phyloP scores from a whole-genome alignment of 2,113 vertebrate genomes.

The Chaetodon trifascialis region DNA sequence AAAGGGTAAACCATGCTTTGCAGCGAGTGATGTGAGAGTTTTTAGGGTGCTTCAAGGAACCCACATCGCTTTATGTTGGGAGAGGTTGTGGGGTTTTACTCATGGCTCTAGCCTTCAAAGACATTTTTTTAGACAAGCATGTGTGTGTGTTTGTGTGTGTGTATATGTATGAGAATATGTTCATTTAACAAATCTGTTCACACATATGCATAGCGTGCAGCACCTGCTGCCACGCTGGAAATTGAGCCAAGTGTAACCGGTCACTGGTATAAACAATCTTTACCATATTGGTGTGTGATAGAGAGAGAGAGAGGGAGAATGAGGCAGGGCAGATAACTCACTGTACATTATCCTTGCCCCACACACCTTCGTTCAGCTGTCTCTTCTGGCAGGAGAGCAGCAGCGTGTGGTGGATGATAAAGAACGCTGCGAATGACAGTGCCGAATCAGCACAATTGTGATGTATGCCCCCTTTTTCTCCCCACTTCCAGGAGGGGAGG shows the following conservation, averaged over 20 bases:
- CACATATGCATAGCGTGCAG: slow-evolving; percentile 47
- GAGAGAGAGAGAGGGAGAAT: neutral
- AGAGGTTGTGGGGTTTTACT: slow-evolving; percentile 14
- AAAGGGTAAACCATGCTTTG: neutral
- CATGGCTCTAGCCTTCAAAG: neutral
- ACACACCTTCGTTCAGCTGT: slow-evolving; percentile 56
- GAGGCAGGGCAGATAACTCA: slow-evolving; percentile 8
- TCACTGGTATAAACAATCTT: slow-evolving; percentile 31
- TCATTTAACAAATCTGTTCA: slow-evolving; percentile 45
- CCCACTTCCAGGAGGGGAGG: slow-evolving; percentile 59
- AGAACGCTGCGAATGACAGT: slow-evolving; percentile 67
- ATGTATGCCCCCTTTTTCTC: slow-evolving; percentile 71
- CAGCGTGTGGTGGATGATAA: slow-evolving; percentile 64
- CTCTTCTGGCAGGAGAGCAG: slow-evolving; percentile 54
- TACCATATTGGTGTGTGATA: neutral
- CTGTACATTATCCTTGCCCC: slow-evolving; percentile 34
- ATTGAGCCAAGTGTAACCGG: slow-evolving; percentile 32
- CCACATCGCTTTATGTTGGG: neutral
- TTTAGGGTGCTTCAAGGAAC: slow-evolving; percentile 24
- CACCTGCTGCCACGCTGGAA: slow-evolving; percentile 34
- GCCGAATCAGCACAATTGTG: slow-evolving; percentile 83
- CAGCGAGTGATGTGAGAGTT: neutral
- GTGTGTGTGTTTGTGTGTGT: slow-evolving; percentile 20
- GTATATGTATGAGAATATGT: slow-evolving; percentile 26
- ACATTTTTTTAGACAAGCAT: slow-evolving; percentile 20